Evolutionary conservation across 1,140 invertebrate species (phyloP).

Genomic region (Anadara kagoshimensis): DNA sequence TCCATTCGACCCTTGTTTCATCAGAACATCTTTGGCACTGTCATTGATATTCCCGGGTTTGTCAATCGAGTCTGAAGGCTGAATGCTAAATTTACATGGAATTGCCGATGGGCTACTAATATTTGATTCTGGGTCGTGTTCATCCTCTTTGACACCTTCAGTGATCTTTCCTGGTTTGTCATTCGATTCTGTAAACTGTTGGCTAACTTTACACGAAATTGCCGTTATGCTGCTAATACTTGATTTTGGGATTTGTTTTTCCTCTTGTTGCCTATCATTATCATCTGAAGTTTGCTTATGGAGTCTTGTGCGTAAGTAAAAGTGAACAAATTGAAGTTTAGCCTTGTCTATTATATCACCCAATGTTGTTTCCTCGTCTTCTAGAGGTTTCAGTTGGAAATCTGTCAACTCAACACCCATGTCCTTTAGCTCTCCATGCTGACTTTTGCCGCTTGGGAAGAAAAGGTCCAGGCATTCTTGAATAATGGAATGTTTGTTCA

Average conservation of each 20-base stretch:
- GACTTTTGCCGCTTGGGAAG: constrained; percentile 13
- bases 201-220: neutral
- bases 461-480: constrained; percentile 13
- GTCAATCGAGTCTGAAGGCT: neutral
- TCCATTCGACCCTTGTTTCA: neutral
- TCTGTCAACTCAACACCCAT: constrained; percentile 22
- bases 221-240: neutral
- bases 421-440: constrained; percentile 30
- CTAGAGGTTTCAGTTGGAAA: constrained; percentile 29
- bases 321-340: constrained; percentile 18
- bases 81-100: neutral
- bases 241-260: neutral
- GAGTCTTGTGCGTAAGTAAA: constrained; percentile 21
- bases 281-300: constrained; percentile 6
- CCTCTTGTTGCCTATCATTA: neutral
- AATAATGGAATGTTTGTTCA: constrained; percentile 24
- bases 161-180: constrained; percentile 2
- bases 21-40: neutral
- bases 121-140: neutral
- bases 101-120: neutral
- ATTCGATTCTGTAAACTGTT: neutral
- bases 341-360: constrained; percentile 25
- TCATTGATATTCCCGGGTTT: neutral
- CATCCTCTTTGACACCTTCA: neutral
- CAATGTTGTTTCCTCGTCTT: constrained; percentile 19